These are phyloP conservation scores for Holacanthella duospinosa DNA, from an alignment of 2,888 invertebrate species.

Conservation along the genomic window DNA sequence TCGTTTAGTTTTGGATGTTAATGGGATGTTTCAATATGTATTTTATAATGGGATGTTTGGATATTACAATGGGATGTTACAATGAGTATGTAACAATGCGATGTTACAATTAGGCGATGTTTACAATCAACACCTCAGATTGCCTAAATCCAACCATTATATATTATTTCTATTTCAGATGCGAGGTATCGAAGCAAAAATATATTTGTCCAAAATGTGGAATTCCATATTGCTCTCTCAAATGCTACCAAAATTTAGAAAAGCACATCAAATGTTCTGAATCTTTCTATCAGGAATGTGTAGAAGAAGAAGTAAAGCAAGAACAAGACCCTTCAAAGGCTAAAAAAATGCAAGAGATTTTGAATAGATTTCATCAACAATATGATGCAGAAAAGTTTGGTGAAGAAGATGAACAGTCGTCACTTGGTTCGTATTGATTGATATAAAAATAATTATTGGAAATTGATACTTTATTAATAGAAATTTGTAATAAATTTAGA, in stretches of 20 bases:
- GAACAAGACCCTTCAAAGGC: constrained; percentile 18
- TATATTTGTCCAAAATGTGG: constrained; percentile 35
- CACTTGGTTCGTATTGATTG: neutral
- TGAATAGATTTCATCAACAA: constrained; percentile 24
- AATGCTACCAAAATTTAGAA: constrained; percentile 27
- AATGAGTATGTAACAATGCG: no score
- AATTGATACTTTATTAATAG: neutral
- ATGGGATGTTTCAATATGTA: no score
- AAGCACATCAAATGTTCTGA: constrained; percentile 35
- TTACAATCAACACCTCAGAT: no score
- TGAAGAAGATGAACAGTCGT: constrained; percentile 7
- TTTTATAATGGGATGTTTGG: no score
- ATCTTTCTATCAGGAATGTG: constrained; percentile 31
- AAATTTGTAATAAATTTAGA: constrained; percentile 14
- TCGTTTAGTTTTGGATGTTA: no score
- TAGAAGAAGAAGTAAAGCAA: constrained; percentile 19
- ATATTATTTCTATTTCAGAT: constrained; percentile 15
- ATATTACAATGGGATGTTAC: no score
- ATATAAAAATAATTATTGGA: no score
- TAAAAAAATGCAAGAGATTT: constrained; percentile 26
- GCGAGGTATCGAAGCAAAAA: constrained; percentile 17
- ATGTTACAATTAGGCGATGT: no score
- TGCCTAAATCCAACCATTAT: no score
- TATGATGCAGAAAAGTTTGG: constrained; percentile 6
- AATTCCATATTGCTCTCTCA: constrained; percentile 30